Percentiles rank a stretch among this genome's conserved stretches.
Conservation (phyloP, 2,888 invertebrate species). For the Brenthis ino region DNA sequence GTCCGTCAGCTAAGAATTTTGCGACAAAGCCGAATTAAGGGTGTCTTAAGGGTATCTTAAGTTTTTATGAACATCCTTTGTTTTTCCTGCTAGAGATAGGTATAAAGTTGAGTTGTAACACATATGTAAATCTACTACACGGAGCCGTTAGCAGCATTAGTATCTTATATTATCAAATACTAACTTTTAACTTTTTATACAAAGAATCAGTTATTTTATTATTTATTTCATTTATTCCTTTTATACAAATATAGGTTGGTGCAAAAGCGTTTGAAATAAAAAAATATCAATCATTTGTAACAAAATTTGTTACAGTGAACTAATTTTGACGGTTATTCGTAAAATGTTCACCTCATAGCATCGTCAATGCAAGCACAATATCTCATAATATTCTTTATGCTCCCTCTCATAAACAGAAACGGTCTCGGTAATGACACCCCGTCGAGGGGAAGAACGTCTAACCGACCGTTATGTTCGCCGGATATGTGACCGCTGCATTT, state of each 20-base stretch:
- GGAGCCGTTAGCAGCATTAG: too few species aligned
- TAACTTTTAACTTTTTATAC: too few species aligned
- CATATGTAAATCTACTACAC: too few species aligned
- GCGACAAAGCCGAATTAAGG: too few species aligned
- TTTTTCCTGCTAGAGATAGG: too few species aligned
- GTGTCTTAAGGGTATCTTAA: too few species aligned
- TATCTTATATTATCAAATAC: too few species aligned
- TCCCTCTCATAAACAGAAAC: slow-evolving; percentile 79
- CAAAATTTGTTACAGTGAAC: slow-evolving; percentile 63
- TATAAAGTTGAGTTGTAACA: too few species aligned
- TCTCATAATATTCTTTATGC: slow-evolving; percentile 82
- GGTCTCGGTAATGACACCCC: slow-evolving; percentile 76
- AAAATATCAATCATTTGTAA: slow-evolving; percentile 11
- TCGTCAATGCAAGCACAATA: slow-evolving; percentile 73
- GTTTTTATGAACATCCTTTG: too few species aligned
- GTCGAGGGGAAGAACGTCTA: slow-evolving; percentile 71
- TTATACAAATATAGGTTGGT: background rate
- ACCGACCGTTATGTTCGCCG: slow-evolving; percentile 76
- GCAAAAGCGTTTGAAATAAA: background rate
- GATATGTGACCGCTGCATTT: slow-evolving; percentile 83
- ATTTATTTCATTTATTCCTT: too few species aligned
- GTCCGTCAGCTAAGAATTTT: too few species aligned
- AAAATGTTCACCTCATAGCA: slow-evolving; percentile 76
- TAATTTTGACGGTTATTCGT: slow-evolving; percentile 62
- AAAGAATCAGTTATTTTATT: too few species aligned